Base-by-base conservation (phyloP, 2,113 vertebrate genomes). In the Xenopus borealis region DNA sequence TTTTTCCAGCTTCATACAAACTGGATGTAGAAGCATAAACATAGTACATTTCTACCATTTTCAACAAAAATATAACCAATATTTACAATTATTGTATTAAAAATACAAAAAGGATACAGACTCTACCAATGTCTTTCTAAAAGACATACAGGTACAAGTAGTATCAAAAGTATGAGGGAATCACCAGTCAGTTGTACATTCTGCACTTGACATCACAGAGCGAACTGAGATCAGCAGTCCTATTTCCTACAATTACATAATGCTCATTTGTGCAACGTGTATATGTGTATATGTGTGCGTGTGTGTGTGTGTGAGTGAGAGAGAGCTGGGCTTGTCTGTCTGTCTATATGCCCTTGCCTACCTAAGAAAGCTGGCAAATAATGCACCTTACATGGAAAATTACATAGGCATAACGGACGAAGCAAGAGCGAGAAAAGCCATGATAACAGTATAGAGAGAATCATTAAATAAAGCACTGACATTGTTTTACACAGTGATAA, bases 31-130 rank as follows among this genome's bases (percentile, higher is more conserved):
- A 98, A 94, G 95, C 96, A 98, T 98, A 95, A 98, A 98, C 96
- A 96, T 98, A 95, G 93, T 97, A 98, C 97, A 95, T 99, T 98
- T 99, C 93, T 95, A 95, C 93, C 92, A 92, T 93, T 91, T 93
- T 94, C 94, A 98, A 99, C 97, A 99, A 98, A 99, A 99, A 99
- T 98, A 99, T 93, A 99, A 98, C 96, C 97, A 95, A 94, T 98
- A 99, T 99, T 94, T 99, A 99, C 97, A 99, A 98, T 98, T 98
- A 95, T 98, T 97, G 95, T 99, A 99, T 99, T 98, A 96, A 98
- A 98, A 99, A 99, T 98, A 98, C 96, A 98, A 99, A 93, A 98
- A 92, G 91, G 91, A 97, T 95, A 96, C 95, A 83, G 94, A 98
- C 96, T 96, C 94, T 94, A 96, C 95, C 96, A 91, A 96, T 98